phyloP scores from a whole-genome alignment of 1,140 invertebrate genomes.

The Sarcophaga bullata region DNA sequence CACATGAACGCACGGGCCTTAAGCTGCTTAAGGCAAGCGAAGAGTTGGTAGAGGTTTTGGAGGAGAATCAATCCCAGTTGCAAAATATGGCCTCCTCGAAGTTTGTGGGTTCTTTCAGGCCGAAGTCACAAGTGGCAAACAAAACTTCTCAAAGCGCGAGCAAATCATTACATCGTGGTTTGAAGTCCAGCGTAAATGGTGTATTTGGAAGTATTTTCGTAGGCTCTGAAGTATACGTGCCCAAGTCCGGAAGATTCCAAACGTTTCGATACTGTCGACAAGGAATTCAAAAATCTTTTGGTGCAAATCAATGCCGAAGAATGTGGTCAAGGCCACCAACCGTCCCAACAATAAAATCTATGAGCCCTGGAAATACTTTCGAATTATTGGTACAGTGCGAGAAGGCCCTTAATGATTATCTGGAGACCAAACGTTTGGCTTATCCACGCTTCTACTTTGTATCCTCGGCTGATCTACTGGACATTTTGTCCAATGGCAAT shows the following conservation, averaged over 20 bases:
- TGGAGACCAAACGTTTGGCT: conserved; percentile 92
- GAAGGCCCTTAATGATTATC: conserved; percentile 93
- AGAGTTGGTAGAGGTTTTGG: conserved; percentile 90
- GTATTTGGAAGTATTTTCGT: conserved; percentile 96
- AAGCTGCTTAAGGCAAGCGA: conserved; percentile 84
- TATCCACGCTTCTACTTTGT: conserved; percentile 97
- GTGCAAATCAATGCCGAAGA: conserved; percentile 72
- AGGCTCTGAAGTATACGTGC: conserved; percentile 91
- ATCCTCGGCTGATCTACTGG: conserved; percentile 90
- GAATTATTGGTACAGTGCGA: conserved; percentile 85
- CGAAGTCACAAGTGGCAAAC: conserved; percentile 90
- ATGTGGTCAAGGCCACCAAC: conserved; percentile 88
- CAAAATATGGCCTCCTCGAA: conserved; percentile 95
- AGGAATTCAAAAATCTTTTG: conserved; percentile 76
- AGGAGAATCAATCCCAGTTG: conserved; percentile 94
- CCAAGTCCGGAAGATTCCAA: conserved; percentile 92
- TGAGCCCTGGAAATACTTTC: conserved; percentile 84
- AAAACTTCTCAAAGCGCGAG: conserved; percentile 88
- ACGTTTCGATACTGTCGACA: conserved; percentile 89
- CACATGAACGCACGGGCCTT: conserved; percentile 82
- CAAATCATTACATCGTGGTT: conserved; percentile 87
- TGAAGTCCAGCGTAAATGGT: conserved; percentile 93
- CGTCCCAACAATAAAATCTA: conserved; percentile 75
- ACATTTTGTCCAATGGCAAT: conserved; percentile 95
- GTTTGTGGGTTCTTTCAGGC: conserved; percentile 88